Evolutionary conservation across 2,797 vertebrate species (phyloP), one percentile per base, ranked within the genome.

Genomic region (Mionectes olivaceus): DNA sequence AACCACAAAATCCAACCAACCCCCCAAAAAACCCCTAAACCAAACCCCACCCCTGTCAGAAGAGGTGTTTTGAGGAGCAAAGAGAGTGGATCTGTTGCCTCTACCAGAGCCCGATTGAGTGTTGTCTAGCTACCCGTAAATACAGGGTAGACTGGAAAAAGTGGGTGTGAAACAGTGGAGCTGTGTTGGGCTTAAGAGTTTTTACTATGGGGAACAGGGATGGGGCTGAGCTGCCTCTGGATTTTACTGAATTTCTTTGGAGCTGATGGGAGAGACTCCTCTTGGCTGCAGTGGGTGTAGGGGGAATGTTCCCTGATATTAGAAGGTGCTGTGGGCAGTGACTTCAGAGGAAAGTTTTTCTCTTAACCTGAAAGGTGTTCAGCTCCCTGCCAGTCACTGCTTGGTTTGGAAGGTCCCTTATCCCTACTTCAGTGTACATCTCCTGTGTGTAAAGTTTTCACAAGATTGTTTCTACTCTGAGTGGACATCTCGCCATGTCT

Each of bases 151-250:
- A 12, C 16, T 56, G 67, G 19, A 49, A 35, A 64, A 64, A 27
- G 1, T 1, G 0, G 2, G 8, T 30, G 17, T 41, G 49, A 43
- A 41, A 77, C 1, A 17, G 4, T 5, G 13, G 46, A 60, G 33
- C 27, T 19, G 21, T 41, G 28, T 0, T 49, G 33, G 39, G 10
- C 6, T 46, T 24, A 28, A 32, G 24, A 61, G 2, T 25, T 15
- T 57, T 63, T 27, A 2, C 2, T 32, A 0, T 4, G 3, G 32
- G 67, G 43, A 6, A 5, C 7, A 28, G 32, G 5, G 61, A 6
- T 32, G 37, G 69, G 13, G 25, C 68, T 9, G 28, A 56, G 13
- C 47, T 77, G 47, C 7, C 12, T 19, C 12, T 18, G 10, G 22
- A 78, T 41, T 37, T 24, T 13, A 5, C 21, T 53, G 71, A 15